These are phyloP conservation scores for Colostygia pectinataria DNA, from an alignment of 2,888 invertebrate species.

Conservation along the genomic window DNA sequence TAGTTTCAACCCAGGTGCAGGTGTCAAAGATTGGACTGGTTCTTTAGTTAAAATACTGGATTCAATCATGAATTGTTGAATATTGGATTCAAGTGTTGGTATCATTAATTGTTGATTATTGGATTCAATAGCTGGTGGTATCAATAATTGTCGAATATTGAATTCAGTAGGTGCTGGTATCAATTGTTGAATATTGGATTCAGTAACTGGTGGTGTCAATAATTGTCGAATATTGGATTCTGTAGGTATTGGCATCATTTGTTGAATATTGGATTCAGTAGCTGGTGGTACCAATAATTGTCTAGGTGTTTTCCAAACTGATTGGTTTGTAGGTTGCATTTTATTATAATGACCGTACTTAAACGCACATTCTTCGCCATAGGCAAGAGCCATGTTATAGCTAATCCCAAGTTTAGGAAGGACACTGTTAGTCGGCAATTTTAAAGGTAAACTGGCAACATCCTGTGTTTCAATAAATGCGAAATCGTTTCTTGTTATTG, in stretches of 20 bases:
- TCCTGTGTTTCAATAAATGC: background rate
- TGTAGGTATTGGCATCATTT: background rate
- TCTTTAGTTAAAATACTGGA: too few relatives aligned
- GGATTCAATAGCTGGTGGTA: too few relatives aligned
- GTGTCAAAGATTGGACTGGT: too few relatives aligned
- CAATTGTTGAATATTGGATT: background rate
- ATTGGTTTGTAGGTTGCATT: background rate
- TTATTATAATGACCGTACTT: background rate
- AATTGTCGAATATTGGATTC: background rate
- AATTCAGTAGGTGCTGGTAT: background rate
- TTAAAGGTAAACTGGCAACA: too few relatives aligned
- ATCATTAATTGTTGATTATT: background rate
- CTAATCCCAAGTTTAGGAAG: background rate
- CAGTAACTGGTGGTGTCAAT: too few relatives aligned
- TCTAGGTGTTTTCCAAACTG: background rate
- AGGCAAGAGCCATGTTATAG: background rate
- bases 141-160: too few relatives aligned
- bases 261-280: too few relatives aligned
- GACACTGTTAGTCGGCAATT: background rate
- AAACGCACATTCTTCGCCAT: background rate
- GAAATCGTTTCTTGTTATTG: background rate
- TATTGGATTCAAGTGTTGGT: background rate
- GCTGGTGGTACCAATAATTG: too few relatives aligned
- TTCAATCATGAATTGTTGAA: background rate
- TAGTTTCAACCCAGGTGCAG: background rate